Conservation (phyloP, 2,888 invertebrate genomes). For the Drosophila koepferae region DNA sequence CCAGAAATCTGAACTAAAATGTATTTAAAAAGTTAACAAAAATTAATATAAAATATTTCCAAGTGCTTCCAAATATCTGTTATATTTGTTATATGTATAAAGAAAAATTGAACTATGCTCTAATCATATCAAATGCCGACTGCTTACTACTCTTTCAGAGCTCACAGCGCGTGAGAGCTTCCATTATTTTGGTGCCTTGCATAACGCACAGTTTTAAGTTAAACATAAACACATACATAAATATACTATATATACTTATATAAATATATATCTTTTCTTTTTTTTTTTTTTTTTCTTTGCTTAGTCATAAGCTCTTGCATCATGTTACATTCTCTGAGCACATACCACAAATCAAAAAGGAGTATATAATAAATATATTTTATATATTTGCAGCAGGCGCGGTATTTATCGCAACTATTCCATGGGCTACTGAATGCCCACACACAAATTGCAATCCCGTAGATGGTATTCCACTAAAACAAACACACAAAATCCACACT, state of each 20-base stretch:
- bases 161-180: constrained; percentile 25
- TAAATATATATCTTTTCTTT: constrained; percentile 14
- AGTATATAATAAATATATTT: constrained; percentile 36
- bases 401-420: constrained; percentile 83
- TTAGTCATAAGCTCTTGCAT: constrained; percentile 33
- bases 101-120: neutral
- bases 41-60: neutral
- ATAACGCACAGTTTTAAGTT: constrained; percentile 39
- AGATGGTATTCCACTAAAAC: constrained; percentile 15
- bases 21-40: neutral
- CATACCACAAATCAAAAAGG: constrained; percentile 17
- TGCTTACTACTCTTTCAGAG: constrained; percentile 21
- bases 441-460: constrained; percentile 20
- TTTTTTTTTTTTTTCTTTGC: constrained; percentile 40
- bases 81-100: constrained; percentile 5
- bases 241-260: constrained; percentile 16
- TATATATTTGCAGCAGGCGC: constrained; percentile 81
- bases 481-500: constrained; percentile 1
- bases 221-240: constrained; percentile 38
- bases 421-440: constrained; percentile 75
- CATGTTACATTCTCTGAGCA: constrained; percentile 28
- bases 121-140: constrained; percentile 19
- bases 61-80: neutral
- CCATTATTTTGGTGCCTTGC: constrained; percentile 47
- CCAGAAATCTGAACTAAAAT: neutral